Percentiles rank a stretch among this genome's conserved stretches.
Evolutionary conservation across 1,140 invertebrate species (phyloP).

Genomic region (Anastrepha ludens): DNA sequence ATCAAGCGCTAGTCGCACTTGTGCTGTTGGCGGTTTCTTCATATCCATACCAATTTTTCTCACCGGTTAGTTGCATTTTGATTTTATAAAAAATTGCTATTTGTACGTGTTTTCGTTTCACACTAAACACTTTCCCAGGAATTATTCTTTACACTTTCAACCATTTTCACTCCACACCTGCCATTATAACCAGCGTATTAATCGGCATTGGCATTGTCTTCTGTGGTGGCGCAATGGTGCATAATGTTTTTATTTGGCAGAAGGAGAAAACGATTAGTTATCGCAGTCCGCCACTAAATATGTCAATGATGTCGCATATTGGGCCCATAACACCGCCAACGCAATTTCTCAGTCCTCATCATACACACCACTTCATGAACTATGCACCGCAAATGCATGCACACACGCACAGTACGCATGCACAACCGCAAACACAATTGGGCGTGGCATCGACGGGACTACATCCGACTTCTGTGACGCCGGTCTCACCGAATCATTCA

Average conservation of each 20-base stretch:
- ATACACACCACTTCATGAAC: slow-evolving; percentile 54
- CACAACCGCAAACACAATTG: slow-evolving; percentile 52
- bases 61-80: slow-evolving; percentile 80
- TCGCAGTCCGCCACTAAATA: slow-evolving; percentile 72
- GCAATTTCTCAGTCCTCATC: slow-evolving; percentile 64
- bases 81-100: too few relatives aligned
- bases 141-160: slow-evolving; percentile 94
- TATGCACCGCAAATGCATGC: slow-evolving; percentile 48
- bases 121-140: slow-evolving; percentile 78
- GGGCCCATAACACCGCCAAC: slow-evolving; percentile 58
- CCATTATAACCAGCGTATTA: slow-evolving; percentile 90
- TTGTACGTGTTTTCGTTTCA: neutral
- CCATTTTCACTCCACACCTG: slow-evolving; percentile 92
- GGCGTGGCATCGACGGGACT: slow-evolving; percentile 39
- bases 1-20: slow-evolving; percentile 91
- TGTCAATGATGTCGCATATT: slow-evolving; percentile 66
- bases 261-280: slow-evolving; percentile 83
- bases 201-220: slow-evolving; percentile 93
- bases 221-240: slow-evolving; percentile 93
- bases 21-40: slow-evolving; percentile 93
- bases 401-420: slow-evolving; percentile 41
- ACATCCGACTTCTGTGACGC: slow-evolving; percentile 70
- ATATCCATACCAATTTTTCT: slow-evolving; percentile 95
- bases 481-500: slow-evolving; percentile 72
- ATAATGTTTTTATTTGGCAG: slow-evolving; percentile 96